Evolutionary conservation across 2,113 vertebrate genomes (phyloP), one percentile per base, ranked within the genome.

Genomic region (Hystrix cristata): DNA sequence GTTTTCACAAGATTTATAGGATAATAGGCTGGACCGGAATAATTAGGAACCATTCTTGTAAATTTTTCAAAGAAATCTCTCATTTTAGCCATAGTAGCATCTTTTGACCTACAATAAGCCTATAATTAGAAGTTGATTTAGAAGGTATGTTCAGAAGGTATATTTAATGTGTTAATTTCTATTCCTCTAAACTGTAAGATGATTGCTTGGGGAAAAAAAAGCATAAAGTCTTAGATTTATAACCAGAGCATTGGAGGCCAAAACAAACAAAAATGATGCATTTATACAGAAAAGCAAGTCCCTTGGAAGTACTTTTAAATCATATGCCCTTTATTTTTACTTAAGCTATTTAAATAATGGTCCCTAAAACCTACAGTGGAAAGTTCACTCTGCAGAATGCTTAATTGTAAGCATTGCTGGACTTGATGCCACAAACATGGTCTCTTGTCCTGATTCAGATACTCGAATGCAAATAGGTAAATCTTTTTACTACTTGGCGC

Each of bases 321-420:
- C 71, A 60, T 29, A 81, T 46, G n/a, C 1, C 12, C 11, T 67
- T 96, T 67, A 51, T 53, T 95, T 94, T 72, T 84, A 65, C 48
- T 78, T 81, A 59, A 71, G 43, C 74, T 93, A 59, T 96, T 94
- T 82, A 85, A 95, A 90, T 85, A 87, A 16, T 43, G 8, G 5
- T 93, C 25, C 3, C 10, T 85, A 62, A 96, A 94, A 65, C 25
- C 4, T 91, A 43, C 19, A 19, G 1, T 82, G 82, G 29, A 83
- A 92, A 88, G 21, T 85, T 86, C 46, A 60, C 13, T 90, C 23
- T 94, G 19, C 29, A 95, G 46, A 97, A 93, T 87, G 14, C 59
- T 87, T 60, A 87, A 60, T 18, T 57, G 55, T 34, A 91, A 93
- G 57, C 5, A 65, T 1, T 55, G 29, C 14, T 94, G 71, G 43